Conservation (phyloP, 1,140 invertebrate species). For the Laupala kohalensis region DNA sequence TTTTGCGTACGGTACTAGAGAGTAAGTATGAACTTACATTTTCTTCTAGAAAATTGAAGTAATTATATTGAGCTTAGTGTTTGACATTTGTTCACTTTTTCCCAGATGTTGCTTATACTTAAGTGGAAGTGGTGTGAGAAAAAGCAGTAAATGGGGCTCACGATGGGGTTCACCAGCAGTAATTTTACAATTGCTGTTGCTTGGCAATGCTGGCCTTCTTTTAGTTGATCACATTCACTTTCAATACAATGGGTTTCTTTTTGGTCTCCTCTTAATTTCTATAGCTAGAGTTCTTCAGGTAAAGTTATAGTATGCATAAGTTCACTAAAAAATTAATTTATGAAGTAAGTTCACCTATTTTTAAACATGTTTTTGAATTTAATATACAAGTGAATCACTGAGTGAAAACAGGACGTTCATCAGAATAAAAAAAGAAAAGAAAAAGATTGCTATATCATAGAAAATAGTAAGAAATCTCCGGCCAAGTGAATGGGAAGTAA, state of each 20-base stretch:
- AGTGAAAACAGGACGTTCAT: no score
- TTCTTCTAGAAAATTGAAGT: background rate
- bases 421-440: no score
- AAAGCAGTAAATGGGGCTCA: conserved; percentile 21
- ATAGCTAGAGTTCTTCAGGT: conserved; percentile 49
- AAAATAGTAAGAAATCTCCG: no score
- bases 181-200: conserved; percentile 38
- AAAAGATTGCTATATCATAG: no score
- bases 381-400: no score
- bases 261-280: conserved; percentile 83
- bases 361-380: no score
- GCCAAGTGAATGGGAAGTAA: no score
- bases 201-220: conserved; percentile 79
- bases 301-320: no score
- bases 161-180: conserved; percentile 22
- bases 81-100: background rate
- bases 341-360: no score
- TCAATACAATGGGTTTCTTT: conserved; percentile 97
- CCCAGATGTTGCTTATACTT: conserved; percentile 22
- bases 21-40: conserved; percentile 31
- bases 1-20: conserved; percentile 61
- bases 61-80: background rate
- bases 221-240: conserved; percentile 98
- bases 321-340: no score
- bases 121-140: conserved; percentile 21